Evolutionary conservation across 53 echinoderm and acorn worm species (phyloP).

Genomic region (Apostichopus leukothele): DNA sequence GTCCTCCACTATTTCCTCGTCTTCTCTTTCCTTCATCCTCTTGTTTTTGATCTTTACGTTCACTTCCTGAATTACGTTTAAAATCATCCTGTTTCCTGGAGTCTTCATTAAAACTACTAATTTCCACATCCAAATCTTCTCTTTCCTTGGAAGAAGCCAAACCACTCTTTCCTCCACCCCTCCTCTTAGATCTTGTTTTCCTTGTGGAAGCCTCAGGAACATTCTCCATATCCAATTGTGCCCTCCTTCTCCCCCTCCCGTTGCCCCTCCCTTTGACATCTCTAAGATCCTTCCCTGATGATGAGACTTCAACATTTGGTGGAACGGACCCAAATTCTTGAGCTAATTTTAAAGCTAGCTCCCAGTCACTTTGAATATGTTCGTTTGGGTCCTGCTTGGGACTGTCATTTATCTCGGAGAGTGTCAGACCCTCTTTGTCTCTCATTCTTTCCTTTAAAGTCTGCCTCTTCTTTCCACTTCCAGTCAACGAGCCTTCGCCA

Average conservation of each 20-base stretch:
- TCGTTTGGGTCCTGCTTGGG: conserved; percentile 43
- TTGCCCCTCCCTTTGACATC: background rate
- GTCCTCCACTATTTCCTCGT: background rate
- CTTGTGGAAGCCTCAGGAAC: background rate
- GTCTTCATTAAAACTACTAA: conserved; percentile 17
- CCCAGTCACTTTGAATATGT: conserved; percentile 86
- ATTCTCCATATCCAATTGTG: conserved; percentile 39
- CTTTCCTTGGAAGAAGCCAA: background rate
- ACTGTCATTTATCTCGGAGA: background rate
- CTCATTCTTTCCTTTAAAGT: conserved; percentile 25
- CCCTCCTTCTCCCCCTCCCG: conserved; percentile 5
- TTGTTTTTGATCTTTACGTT: background rate
- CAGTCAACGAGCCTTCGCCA: background rate
- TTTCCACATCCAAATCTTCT: background rate
- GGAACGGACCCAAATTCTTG: conserved; percentile 84
- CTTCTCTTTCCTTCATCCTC: conserved; percentile 36
- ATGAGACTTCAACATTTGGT: conserved; percentile 51
- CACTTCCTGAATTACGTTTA: background rate
- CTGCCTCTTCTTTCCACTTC: background rate
- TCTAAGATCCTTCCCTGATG: background rate
- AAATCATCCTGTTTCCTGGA: no score
- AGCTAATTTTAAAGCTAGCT: conserved; percentile 82
- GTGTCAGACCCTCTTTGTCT: conserved; percentile 13
- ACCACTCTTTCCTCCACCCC: background rate
- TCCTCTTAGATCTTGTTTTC: background rate